phyloP scores from a whole-genome alignment of 2,113 vertebrate genomes.

The Zosterops borbonicus region DNA sequence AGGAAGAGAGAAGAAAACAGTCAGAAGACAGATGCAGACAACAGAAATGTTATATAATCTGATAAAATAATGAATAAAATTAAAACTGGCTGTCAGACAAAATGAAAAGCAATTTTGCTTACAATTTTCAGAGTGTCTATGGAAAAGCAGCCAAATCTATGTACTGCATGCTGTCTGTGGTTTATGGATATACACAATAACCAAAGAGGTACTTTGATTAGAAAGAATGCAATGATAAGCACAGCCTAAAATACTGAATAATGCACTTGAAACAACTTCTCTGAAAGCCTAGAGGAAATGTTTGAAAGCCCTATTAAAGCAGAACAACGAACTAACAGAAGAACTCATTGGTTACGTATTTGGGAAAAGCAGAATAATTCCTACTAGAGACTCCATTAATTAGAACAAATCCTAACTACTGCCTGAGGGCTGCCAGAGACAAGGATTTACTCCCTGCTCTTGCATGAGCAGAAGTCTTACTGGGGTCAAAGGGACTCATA shows the following conservation, averaged over 20 bases:
- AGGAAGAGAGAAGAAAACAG: conserved; percentile 32
- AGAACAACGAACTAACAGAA: conserved; percentile 32
- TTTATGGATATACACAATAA: conserved; percentile 45
- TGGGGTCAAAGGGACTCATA: conserved; percentile 22
- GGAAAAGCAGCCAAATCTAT: conserved; percentile 67
- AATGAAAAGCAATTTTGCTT: conserved; percentile 80
- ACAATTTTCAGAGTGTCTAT: conserved; percentile 62
- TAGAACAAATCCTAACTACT: conserved; percentile 60
- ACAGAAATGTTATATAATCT: conserved; percentile 75
- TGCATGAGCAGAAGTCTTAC: conserved; percentile 22
- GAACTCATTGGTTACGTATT: conserved; percentile 11
- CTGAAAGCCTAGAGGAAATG: conserved; percentile 37
- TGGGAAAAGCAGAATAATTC: conserved; percentile 53
- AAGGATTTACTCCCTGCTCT: conserved; percentile 27
- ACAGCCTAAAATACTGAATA: background rate
- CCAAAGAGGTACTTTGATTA: conserved; percentile 47
- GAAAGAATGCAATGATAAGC: conserved; percentile 39
- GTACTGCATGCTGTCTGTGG: conserved; percentile 36
- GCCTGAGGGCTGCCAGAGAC: conserved; percentile 53
- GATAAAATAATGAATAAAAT: conserved; percentile 79
- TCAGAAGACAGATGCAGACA: conserved; percentile 59
- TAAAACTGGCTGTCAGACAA: conserved; percentile 78
- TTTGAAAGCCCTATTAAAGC: conserved; percentile 17
- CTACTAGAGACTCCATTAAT: conserved; percentile 64
- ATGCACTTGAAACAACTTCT: background rate